Base-by-base conservation (phyloP, 1,140 invertebrate genomes). In the Orchestia grillus region DNA sequence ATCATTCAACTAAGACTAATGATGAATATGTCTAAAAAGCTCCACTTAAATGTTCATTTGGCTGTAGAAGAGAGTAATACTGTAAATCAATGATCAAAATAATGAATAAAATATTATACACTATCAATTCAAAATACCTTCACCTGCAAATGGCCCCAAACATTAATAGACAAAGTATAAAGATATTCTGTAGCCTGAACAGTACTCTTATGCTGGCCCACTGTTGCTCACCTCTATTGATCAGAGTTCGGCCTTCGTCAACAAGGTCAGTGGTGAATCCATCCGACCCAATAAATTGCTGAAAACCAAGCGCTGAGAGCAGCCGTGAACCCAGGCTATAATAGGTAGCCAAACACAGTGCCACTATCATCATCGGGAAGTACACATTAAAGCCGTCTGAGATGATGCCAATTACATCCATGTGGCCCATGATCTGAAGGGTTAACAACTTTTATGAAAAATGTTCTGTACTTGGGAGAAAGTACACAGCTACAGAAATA, bases 301-400 rank as follows among this genome's bases (percentile, higher is more conserved):
- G 99, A 97, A 99, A 99, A 45, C 99, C 99, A 96, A 99, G 98
- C 87, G 97, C 98, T 47, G 99, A 99, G 19, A 99, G 97, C 88
- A 99, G 97, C 96, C 99, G 98, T 96, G 98, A 98, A 53, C 99
- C 99, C n/a, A 99, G 97, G 97, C 98, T 99, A 97, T 99, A 99
- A 98, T 99, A 99, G 0, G 99, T 99, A 96, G 99, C 98, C 96
- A 99, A 97, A 97, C 99, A 99, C 97, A 99, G 98, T 96, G 99
- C 98, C 87, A 99, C 98, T 97, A 99, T 99, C 95, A 98, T 98
- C 98, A 99, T 99, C 0, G 99, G 99, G 97, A 99, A 99, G 97
- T 99, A 99, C 87, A 99, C 98, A 97, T 99, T 99, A 97, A 99
- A 99, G 43, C 99, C 99, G 97, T 99, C 98, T 1, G 99, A 99